Percentiles rank a stretch among this genome's conserved stretches.
phyloP scores from a whole-genome alignment of 2,888 invertebrate species.

The Clunio marinus region DNA sequence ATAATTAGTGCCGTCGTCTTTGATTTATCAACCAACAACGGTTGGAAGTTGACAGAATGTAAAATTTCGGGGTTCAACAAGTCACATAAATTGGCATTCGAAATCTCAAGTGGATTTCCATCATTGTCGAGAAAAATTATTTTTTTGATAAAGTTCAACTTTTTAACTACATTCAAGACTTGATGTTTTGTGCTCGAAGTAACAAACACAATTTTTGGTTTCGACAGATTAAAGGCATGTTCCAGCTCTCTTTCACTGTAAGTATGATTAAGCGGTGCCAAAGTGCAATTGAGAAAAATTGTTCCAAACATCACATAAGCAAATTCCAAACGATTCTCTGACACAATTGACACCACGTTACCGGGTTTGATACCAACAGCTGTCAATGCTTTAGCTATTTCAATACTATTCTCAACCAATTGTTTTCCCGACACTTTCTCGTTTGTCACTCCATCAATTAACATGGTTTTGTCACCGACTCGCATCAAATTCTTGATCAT shows the following conservation, averaged over 20 bases:
- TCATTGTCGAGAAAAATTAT: constrained; percentile 59
- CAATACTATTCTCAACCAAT: not conserved
- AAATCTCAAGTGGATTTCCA: constrained; percentile 42
- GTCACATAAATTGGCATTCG: not conserved
- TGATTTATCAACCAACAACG: not conserved
- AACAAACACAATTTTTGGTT: constrained; percentile 34
- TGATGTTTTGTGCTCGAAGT: not conserved
- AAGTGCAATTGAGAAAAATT: not conserved
- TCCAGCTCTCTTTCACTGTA: constrained; percentile 32
- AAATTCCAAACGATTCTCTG: constrained; percentile 39
- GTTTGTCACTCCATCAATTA: not conserved
- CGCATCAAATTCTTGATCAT: not conserved
- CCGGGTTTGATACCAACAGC: constrained; percentile 7
- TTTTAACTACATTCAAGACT: constrained; percentile 46
- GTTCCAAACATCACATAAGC: constrained; percentile 5
- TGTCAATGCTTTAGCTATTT: constrained; percentile 9
- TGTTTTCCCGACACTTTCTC: constrained; percentile 19
- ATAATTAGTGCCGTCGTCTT: constrained; percentile 49
- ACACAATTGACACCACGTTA: constrained; percentile 20
- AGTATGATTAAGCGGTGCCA: constrained; percentile 29
- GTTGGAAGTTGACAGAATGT: not conserved
- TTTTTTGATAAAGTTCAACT: constrained; percentile 55
- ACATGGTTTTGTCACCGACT: not conserved
- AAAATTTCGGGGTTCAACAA: not conserved
- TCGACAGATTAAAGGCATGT: constrained; percentile 33